Percentiles rank a stretch among this genome's conserved stretches.
Conservation (phyloP, 2,888 invertebrate species). For the Dastarcus helophoroides region DNA sequence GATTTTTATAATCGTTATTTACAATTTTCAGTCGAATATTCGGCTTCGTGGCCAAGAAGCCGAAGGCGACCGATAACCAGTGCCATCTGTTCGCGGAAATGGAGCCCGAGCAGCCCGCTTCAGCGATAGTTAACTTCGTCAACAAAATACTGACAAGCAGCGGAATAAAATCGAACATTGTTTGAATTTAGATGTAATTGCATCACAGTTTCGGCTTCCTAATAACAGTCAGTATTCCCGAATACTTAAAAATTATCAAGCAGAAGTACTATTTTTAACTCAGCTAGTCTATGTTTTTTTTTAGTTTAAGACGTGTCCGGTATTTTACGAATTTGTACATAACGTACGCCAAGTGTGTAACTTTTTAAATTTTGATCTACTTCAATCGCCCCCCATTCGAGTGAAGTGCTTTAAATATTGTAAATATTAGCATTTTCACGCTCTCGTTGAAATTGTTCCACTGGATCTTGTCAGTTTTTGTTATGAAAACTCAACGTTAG, state of each 20-base stretch:
- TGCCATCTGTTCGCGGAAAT: constrained; percentile 96
- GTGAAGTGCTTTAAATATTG: constrained; percentile 35
- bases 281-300: constrained; percentile 1
- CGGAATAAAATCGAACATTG: constrained; percentile 43
- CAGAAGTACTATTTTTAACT: too few relatives aligned
- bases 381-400: too few relatives aligned
- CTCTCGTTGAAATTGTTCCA: constrained; percentile 13
- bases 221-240: constrained; percentile 14
- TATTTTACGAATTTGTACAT: too few relatives aligned
- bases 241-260: too few relatives aligned
- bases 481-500: constrained; percentile 29
- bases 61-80: constrained; percentile 81
- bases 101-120: constrained; percentile 87
- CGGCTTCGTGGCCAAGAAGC: constrained; percentile 89
- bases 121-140: constrained; percentile 84
- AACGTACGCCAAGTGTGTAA: too few relatives aligned
- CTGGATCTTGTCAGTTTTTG: constrained; percentile 28
- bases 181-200: constrained; percentile 34
- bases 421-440: constrained; percentile 32
- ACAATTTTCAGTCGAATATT: constrained; percentile 66
- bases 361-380: too few relatives aligned
- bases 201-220: background rate
- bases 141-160: constrained; percentile 62
- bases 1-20: background rate
- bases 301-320: too few relatives aligned